Evolutionary conservation across 2,113 vertebrate genomes (phyloP).

Genomic region (Notarius quadriscutis): DNA sequence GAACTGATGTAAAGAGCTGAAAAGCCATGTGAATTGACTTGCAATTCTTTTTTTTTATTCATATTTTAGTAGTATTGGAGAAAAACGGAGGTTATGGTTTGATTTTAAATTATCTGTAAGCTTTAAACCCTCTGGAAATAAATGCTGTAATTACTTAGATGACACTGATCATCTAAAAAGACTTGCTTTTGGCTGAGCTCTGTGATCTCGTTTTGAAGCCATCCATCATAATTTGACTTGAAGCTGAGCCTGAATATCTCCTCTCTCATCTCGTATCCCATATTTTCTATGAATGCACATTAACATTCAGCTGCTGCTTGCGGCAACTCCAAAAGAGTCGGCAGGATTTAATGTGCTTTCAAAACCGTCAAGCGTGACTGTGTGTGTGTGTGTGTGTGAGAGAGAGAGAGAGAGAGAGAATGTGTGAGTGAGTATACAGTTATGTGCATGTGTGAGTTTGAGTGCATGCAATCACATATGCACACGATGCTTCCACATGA

Average conservation of each 20-base stretch:
- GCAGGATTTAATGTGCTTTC: constrained; percentile 64
- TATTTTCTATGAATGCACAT: constrained; percentile 48
- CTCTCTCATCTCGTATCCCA: background rate
- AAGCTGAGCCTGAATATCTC: constrained; percentile 28
- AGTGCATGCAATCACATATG: background rate
- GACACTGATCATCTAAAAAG: background rate
- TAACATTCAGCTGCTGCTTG: constrained; percentile 57
- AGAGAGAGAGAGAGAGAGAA: background rate
- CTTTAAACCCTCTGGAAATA: background rate
- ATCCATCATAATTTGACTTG: background rate
- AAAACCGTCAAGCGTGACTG: constrained; percentile 51
- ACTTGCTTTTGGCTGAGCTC: background rate
- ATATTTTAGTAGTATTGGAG: background rate
- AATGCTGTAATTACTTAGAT: background rate
- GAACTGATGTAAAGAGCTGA: background rate
- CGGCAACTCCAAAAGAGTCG: constrained; percentile 55
- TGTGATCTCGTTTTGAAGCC: background rate
- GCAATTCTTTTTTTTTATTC: background rate
- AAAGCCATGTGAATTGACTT: background rate
- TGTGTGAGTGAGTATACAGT: background rate
- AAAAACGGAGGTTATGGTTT: background rate
- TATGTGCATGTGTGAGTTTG: constrained; percentile 2
- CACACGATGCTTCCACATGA: constrained; percentile 27
- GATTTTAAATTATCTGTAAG: background rate
- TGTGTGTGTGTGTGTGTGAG: background rate